Percentiles rank a stretch among this genome's conserved stretches.
Evolutionary conservation across 2,888 invertebrate genomes (phyloP).

Genomic region (Clunio marinus): DNA sequence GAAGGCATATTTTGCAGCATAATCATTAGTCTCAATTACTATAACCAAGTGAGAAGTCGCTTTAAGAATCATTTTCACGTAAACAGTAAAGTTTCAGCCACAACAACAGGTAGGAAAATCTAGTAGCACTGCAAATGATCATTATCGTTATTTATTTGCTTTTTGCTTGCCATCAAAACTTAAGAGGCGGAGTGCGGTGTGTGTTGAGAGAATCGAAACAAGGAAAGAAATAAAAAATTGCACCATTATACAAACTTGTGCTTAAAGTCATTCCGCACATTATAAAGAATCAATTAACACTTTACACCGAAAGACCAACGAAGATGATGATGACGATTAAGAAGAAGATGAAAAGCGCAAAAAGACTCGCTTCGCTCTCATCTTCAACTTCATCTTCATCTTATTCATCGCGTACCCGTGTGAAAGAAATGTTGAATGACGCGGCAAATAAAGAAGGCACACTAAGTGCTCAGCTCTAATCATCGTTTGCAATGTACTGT

Average conservation of each 20-base stretch:
- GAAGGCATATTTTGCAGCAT: conserved; percentile 13
- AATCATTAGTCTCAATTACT: conserved; percentile 32
- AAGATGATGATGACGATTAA: background rate
- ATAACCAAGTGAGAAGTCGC: conserved; percentile 8
- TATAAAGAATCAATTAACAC: conserved; percentile 39
- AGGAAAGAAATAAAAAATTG: conserved; percentile 14
- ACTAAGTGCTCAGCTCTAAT: conserved; percentile 30
- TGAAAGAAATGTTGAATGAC: conserved; percentile 31
- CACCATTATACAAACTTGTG: conserved; percentile 34
- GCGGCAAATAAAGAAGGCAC: conserved; percentile 33
- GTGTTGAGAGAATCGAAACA: background rate
- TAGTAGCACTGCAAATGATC: background rate
- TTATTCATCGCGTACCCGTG: background rate
- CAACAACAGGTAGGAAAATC: no score
- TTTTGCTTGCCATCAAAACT: conserved; percentile 16
- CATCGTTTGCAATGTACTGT: conserved; percentile 15
- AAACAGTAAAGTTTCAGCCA: conserved; percentile 8
- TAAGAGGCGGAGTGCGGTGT: background rate
- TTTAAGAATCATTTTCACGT: conserved; percentile 15
- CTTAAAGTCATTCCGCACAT: conserved; percentile 36
- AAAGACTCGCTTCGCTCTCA: background rate
- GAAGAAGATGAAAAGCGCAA: background rate
- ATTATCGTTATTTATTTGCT: conserved; percentile 8
- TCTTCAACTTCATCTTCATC: no score
- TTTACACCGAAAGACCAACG: background rate